Evolutionary conservation across 2,888 invertebrate species (phyloP).

Genomic region (Pheosia gnoma): DNA sequence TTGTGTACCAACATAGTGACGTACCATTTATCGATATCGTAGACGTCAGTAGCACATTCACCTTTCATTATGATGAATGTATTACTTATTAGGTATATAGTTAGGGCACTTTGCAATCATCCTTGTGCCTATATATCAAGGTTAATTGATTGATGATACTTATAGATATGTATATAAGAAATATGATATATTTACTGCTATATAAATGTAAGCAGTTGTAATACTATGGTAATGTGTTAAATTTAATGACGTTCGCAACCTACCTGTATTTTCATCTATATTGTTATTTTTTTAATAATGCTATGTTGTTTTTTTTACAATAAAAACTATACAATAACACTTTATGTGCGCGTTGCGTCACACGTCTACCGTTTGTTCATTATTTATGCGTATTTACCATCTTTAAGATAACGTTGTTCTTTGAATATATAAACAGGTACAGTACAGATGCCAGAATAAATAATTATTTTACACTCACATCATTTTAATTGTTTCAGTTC

Average conservation of each 20-base stretch:
- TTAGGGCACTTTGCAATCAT: too few species aligned
- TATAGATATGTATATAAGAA: too few species aligned
- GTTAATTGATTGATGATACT: too few species aligned
- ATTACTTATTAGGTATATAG: background rate
- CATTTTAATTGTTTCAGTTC: constrained; percentile 59
- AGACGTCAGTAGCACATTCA: background rate
- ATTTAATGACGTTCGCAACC: too few species aligned
- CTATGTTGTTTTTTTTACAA: background rate
- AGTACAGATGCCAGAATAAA: background rate
- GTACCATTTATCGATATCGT: background rate
- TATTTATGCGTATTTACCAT: background rate
- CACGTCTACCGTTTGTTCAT: background rate
- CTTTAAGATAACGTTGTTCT: background rate
- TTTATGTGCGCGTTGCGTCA: background rate
- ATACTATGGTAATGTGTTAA: too few species aligned
- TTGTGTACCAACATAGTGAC: background rate
- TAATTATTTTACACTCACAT: background rate
- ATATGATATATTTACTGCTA: too few species aligned
- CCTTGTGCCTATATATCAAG: too few species aligned
- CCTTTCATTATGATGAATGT: background rate
- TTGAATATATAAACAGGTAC: background rate
- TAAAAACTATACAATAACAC: background rate
- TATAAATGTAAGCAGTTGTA: too few species aligned
- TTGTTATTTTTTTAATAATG: too few species aligned
- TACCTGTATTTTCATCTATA: too few species aligned